A percentile compares a stretch with the other conserved stretches of the same genome.
These are phyloP conservation scores for Phalacrocorax brasilianus DNA, from an alignment of 2,113 vertebrate genomes.

Conservation along the genomic window DNA sequence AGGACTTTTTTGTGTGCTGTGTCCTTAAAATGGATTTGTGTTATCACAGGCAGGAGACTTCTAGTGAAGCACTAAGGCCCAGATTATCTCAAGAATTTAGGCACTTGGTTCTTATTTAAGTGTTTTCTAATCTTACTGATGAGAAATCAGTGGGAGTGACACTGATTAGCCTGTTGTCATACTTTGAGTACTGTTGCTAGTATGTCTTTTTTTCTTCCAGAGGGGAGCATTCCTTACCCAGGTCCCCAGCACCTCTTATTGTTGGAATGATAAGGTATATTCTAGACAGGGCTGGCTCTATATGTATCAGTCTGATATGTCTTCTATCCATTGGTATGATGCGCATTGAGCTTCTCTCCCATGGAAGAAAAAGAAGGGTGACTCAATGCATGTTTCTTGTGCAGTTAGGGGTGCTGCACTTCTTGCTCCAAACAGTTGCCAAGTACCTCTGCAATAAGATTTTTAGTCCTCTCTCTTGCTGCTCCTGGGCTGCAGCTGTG, in stretches of 20 bases:
- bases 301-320: fast-evolving
- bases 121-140: neutral
- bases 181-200: neutral
- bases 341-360: neutral
- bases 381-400: neutral
- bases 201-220: neutral
- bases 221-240: neutral
- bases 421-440: neutral
- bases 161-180: neutral
- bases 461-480: neutral
- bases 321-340: neutral
- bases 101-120: neutral
- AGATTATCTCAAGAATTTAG: neutral
- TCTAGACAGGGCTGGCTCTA: fast-evolving
- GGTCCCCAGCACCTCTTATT: fast-evolving
- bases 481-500: neutral
- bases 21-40: neutral
- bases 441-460: neutral
- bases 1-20: fast-evolving
- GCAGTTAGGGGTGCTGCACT: neutral
- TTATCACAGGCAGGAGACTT: neutral
- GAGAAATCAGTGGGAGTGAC: neutral
- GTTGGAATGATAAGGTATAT: neutral
- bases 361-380: neutral
- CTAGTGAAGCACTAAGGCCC: neutral